Evolutionary conservation across 2,888 invertebrate genomes (phyloP), one percentile per base, ranked within the genome.

Genomic region (Eupithecia dodoneata): DNA sequence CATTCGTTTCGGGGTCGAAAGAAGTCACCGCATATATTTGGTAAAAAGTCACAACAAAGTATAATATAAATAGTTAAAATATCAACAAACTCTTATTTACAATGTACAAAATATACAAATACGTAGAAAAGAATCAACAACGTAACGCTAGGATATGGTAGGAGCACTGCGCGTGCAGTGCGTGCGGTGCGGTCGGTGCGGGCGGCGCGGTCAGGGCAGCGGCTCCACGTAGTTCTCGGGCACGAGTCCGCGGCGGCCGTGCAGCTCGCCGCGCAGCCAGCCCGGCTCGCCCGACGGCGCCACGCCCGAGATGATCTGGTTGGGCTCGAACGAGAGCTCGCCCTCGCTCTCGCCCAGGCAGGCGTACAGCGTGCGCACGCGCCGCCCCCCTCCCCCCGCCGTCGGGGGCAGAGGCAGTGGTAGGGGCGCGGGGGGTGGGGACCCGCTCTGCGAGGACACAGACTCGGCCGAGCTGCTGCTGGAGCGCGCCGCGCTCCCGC

Each of bases 261-360:
- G 97, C 83, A 99, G 95, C 74, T 98, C 97, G 82, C 99, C 99
- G 92, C 99, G 98, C 87, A 99, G 96, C 99, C 99, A 99, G 84
- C 99, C 99, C 41, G 99, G 99, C 94, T 99, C 99, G 88, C 98
- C 97, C 44, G 99, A 99, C 83, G 97, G 96, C 95, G 95, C 94
- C 99, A 99, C 99, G 96, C 99, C 98, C 81, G 98, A 98, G 87
- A 99, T 98, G 87, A 99, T 98, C 96, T 99, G 98, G 96, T 99
- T 99, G 81, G 99, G 99, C 95, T 99, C 99, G 96, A 99, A 99
- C 47, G 99, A 99, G 84, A 99, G 96, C 96, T 99, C 99, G 81
- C 99, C 98, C 89, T 99, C 99, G 93, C 98, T 98, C 95, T 99
- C 99, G 75, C 99, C 99, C 84, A 98, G 96, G 91, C 99, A 99